phyloP scores from a whole-genome alignment of 92 coral and sea anemone species.

The Paragorgia papillata region DNA sequence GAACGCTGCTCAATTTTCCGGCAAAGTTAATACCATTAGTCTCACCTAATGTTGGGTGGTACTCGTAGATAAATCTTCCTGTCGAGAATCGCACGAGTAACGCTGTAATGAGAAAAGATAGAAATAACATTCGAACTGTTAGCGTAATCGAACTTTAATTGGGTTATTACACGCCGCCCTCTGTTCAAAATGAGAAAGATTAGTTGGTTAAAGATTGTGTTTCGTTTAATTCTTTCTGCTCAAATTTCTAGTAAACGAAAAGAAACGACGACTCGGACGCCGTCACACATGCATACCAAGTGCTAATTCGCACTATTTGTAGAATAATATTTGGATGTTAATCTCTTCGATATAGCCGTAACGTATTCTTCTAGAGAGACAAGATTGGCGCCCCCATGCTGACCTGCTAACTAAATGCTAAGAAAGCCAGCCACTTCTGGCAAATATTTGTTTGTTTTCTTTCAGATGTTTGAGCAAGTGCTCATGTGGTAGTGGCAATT shows the following conservation, averaged over 20 bases:
- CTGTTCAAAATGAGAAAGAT: neutral
- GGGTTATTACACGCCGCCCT: constrained; percentile 7
- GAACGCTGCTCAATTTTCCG: too few species aligned
- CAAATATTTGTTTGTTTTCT: constrained; percentile 5
- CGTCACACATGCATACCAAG: neutral
- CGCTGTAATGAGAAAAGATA: constrained; percentile 55
- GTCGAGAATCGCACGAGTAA: constrained; percentile 80
- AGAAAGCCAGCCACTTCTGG: neutral
- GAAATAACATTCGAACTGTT: neutral
- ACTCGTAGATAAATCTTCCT: constrained; percentile 83
- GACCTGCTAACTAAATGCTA: neutral
- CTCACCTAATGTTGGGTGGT: constrained; percentile 87
- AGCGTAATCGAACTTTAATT: constrained; percentile 23
- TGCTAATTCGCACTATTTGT: neutral
- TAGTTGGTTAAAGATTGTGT: neutral
- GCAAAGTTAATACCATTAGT: neutral
- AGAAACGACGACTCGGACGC: neutral
- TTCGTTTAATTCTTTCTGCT: neutral
- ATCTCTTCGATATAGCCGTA: too few species aligned
- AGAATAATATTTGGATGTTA: neutral
- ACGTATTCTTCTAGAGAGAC: too few species aligned
- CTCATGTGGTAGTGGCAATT: neutral
- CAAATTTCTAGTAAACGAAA: neutral
- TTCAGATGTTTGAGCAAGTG: neutral
- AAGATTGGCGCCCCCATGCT: neutral